phyloP scores from a whole-genome alignment of 2,113 vertebrate genomes.

The Lota lota region DNA sequence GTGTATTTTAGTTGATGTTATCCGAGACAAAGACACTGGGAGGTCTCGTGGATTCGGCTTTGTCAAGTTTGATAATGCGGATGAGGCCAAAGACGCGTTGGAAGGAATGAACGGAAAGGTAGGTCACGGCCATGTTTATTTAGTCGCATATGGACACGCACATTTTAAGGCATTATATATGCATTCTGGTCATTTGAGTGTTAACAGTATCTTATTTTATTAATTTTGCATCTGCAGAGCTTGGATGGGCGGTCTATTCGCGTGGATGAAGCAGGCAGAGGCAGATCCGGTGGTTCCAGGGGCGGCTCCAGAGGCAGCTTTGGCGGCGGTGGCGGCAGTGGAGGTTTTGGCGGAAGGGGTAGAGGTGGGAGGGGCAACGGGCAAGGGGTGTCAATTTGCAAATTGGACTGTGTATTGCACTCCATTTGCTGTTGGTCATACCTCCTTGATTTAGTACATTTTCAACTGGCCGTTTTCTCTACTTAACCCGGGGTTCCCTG shows the following conservation, averaged over 20 bases:
- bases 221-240: conserved; percentile 67
- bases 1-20: conserved; percentile 82
- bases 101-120: conserved; percentile 98
- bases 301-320: conserved; percentile 54
- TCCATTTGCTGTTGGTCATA: conserved; percentile 28
- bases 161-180: too few relatives aligned
- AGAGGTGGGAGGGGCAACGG: conserved; percentile 81
- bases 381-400: conserved; percentile 46
- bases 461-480: neutral
- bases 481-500: neutral
- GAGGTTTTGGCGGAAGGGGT: conserved; percentile 70
- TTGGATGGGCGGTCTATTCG: conserved; percentile 90
- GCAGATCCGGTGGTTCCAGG: conserved; percentile 73
- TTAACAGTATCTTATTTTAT: neutral
- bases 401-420: conserved; percentile 5
- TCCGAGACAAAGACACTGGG: conserved; percentile 93
- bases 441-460: conserved; percentile 11
- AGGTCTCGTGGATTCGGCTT: conserved; percentile 94
- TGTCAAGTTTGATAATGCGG: conserved; percentile 92
- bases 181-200: neutral
- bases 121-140: conserved; percentile 7
- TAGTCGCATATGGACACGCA: too few relatives aligned
- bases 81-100: conserved; percentile 94
- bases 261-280: conserved; percentile 94
- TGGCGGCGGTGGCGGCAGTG: conserved; percentile 49